Evolutionary conservation across 2,113 vertebrate genomes (phyloP).

Genomic region (Amphilophus citrinellus): DNA sequence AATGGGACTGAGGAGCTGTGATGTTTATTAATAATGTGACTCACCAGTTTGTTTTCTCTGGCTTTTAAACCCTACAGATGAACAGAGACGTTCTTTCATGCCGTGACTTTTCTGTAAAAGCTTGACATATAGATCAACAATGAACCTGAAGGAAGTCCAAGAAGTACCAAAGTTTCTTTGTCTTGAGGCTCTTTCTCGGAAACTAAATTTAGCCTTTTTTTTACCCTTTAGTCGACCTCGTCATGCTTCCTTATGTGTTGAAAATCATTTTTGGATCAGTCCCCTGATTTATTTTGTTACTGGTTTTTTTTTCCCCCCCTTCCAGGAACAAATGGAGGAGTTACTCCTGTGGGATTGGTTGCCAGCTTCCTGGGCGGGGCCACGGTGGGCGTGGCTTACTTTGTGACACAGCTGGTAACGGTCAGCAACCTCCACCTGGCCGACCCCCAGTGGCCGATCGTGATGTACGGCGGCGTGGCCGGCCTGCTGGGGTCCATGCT

Average conservation of each 20-base stretch:
- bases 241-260: neutral
- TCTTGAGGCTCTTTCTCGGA: too few species aligned
- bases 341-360: slow-evolving; percentile 87
- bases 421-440: slow-evolving; percentile 87
- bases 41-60: too few species aligned
- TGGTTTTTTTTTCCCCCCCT: accelerated
- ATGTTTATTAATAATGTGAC: neutral
- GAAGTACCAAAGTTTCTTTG: too few species aligned
- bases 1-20: neutral
- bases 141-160: too few species aligned
- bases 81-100: neutral
- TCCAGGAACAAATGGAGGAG: slow-evolving; percentile 94
- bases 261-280: neutral
- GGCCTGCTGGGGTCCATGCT: slow-evolving; percentile 93
- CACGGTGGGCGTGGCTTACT: slow-evolving; percentile 88
- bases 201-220: too few species aligned
- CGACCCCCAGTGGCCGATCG: slow-evolving; percentile 93
- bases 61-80: neutral
- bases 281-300: too few species aligned
- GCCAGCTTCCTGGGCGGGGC: slow-evolving; percentile 91
- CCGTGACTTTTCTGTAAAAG: neutral
- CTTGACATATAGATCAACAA: neutral
- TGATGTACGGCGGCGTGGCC: slow-evolving; percentile 87
- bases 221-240: neutral
- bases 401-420: slow-evolving; percentile 85